A percentile compares a stretch with the other conserved stretches of the same genome.
phyloP scores from a whole-genome alignment of 2,888 invertebrate genomes.

The Uloborus plumipes region DNA sequence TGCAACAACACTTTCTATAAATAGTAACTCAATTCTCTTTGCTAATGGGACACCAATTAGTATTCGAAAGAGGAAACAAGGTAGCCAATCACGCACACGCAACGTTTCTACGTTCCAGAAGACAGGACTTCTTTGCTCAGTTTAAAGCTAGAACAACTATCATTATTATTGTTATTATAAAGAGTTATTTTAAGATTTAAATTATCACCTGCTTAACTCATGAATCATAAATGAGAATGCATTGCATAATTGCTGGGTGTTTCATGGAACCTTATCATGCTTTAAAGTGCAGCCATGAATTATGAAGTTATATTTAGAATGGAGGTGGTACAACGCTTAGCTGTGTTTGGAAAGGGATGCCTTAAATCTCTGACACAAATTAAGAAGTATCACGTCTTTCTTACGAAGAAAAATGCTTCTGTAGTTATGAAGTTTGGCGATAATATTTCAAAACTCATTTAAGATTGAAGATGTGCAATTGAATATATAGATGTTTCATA shows the following conservation, averaged over 20 bases:
- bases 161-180: constrained; percentile 28
- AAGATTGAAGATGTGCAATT: too few relatives aligned
- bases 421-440: too few relatives aligned
- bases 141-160: constrained; percentile 4
- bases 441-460: too few relatives aligned
- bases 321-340: too few relatives aligned
- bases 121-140: constrained; percentile 13
- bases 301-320: constrained; percentile 33
- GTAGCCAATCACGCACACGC: constrained; percentile 19
- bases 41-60: constrained; percentile 44
- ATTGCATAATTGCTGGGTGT: constrained; percentile 34
- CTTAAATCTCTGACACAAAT: too few relatives aligned
- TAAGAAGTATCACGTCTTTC: too few relatives aligned
- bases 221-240: constrained; percentile 40
- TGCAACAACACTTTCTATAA: constrained; percentile 27
- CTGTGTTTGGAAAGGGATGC: too few relatives aligned
- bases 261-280: constrained; percentile 21
- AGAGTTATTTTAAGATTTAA: constrained; percentile 44
- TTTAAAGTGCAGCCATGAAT: constrained; percentile 13
- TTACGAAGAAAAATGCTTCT: too few relatives aligned
- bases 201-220: constrained; percentile 32
- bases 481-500: too few relatives aligned
- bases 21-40: constrained; percentile 47
- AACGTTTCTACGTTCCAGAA: background rate
- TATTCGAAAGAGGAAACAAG: constrained; percentile 20